Evolutionary conservation across 2,797 vertebrate species (phyloP).

Genomic region (Hydrophis major): DNA sequence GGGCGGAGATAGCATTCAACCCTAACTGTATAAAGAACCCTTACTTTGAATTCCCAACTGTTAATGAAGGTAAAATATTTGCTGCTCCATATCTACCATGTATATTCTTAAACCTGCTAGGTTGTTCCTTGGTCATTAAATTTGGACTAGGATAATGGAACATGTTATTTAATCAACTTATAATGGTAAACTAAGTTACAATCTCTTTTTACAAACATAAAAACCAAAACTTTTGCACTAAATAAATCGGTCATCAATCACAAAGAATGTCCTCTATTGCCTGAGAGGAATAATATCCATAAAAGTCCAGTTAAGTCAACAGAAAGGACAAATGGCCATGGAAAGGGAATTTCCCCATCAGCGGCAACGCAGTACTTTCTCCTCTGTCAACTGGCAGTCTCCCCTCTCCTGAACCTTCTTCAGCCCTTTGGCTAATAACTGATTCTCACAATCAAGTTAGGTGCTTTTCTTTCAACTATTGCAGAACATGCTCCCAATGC

Average conservation of each 20-base stretch:
- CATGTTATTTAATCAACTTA: background rate
- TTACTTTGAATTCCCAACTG: background rate
- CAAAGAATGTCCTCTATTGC: background rate
- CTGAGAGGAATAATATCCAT: background rate
- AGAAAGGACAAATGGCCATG: background rate
- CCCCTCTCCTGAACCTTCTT: constrained; percentile 27
- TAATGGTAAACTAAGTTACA: background rate
- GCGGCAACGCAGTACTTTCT: constrained; percentile 10
- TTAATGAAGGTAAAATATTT: background rate
- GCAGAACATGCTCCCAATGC: constrained; percentile 6
- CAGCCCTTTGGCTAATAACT: constrained; percentile 28
- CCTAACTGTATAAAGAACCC: background rate
- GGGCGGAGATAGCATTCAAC: background rate
- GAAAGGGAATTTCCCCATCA: background rate
- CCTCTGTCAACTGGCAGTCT: constrained; percentile 26
- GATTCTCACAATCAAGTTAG: constrained; percentile 29
- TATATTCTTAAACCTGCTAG: background rate
- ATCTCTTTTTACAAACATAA: background rate
- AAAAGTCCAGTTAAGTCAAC: background rate
- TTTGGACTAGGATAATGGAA: background rate
- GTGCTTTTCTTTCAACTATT: constrained; percentile 12
- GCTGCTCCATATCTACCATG: background rate
- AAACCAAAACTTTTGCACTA: background rate
- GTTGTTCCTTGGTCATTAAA: background rate
- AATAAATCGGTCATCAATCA: background rate